Percentiles rank a stretch among this genome's conserved stretches.
These are phyloP conservation scores for Quadriops clusia DNA, from an alignment of 2,888 invertebrate genomes.

Conservation along the genomic window DNA sequence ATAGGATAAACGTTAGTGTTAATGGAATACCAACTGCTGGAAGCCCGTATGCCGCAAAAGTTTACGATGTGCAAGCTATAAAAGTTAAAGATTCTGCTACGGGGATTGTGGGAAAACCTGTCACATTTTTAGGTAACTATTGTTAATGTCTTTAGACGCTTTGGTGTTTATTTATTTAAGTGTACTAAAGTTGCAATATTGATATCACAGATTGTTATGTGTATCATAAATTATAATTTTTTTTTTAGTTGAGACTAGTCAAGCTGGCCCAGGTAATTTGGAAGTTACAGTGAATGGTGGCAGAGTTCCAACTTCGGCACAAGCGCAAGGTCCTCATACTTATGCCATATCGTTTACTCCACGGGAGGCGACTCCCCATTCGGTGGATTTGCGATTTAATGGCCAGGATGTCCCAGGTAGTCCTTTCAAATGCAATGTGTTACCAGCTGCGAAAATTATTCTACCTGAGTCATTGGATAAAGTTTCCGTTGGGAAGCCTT, in stretches of 20 bases:
- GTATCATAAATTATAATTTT: not conserved
- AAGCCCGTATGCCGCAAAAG: conserved; percentile 90
- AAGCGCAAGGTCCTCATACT: conserved; percentile 90
- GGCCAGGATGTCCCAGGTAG: conserved; percentile 90
- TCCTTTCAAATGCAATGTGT: conserved; percentile 68
- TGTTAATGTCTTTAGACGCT: conserved; percentile 1
- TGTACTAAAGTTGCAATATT: not conserved
- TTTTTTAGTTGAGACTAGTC: conserved; percentile 82
- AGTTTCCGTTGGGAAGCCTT: conserved; percentile 73
- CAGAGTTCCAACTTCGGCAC: conserved; percentile 90
- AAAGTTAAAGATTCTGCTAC: conserved; percentile 84
- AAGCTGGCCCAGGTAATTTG: conserved; percentile 95
- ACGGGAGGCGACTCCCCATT: conserved; percentile 78
- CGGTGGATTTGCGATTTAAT: conserved; percentile 91
- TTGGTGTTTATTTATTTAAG: not conserved
- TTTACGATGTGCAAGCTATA: conserved; percentile 88
- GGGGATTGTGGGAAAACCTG: conserved; percentile 80
- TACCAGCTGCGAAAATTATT: conserved; percentile 74
- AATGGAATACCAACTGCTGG: conserved; percentile 74
- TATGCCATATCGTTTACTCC: conserved; percentile 97
- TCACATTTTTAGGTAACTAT: conserved; percentile 71
- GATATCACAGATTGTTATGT: not conserved
- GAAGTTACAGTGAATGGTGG: conserved; percentile 98
- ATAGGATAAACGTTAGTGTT: conserved; percentile 77
- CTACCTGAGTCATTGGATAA: conserved; percentile 79